These are phyloP conservation scores for Sminthurides aquaticus DNA, from an alignment of 2,888 invertebrate species.

Conservation along the genomic window DNA sequence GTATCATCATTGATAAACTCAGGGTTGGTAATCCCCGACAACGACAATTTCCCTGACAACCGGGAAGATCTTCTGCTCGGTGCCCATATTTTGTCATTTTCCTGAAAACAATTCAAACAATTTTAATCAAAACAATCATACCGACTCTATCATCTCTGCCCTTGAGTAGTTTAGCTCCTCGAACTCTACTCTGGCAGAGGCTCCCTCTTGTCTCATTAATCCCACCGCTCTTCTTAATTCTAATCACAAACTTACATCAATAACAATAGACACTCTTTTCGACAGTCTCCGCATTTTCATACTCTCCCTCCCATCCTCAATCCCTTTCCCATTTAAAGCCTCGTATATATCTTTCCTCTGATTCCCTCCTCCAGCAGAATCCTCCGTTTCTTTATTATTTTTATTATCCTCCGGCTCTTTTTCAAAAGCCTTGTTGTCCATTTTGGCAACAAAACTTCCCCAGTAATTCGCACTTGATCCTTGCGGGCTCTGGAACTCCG, in stretches of 20 bases:
- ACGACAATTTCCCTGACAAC: slow-evolving; percentile 15
- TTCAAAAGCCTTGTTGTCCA: background rate
- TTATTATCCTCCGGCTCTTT: background rate
- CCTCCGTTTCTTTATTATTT: background rate
- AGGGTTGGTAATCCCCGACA: slow-evolving; percentile 4
- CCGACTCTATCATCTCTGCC: too few relatives aligned
- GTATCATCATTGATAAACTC: slow-evolving; percentile 13
- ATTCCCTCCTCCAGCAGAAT: background rate
- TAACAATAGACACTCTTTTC: slow-evolving; percentile 12
- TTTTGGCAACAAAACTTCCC: too few relatives aligned
- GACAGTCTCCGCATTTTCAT: slow-evolving; percentile 8
- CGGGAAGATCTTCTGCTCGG: slow-evolving; percentile 14
- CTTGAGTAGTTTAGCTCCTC: too few relatives aligned
- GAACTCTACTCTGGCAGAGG: too few relatives aligned
- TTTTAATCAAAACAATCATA: too few relatives aligned
- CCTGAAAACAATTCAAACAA: slow-evolving; percentile 8
- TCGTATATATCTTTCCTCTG: background rate
- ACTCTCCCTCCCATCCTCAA: background rate
- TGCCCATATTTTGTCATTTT: slow-evolving; percentile 23
- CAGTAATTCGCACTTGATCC: too few relatives aligned
- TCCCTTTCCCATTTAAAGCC: background rate
- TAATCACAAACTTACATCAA: slow-evolving; percentile 18
- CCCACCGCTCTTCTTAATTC: too few relatives aligned
- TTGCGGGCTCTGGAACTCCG: too few relatives aligned
- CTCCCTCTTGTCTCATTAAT: too few relatives aligned